A percentile compares a stretch with the other conserved stretches of the same genome.
phyloP scores from a whole-genome alignment of 2,113 vertebrate species.

The Hippocampus barbouri region DNA sequence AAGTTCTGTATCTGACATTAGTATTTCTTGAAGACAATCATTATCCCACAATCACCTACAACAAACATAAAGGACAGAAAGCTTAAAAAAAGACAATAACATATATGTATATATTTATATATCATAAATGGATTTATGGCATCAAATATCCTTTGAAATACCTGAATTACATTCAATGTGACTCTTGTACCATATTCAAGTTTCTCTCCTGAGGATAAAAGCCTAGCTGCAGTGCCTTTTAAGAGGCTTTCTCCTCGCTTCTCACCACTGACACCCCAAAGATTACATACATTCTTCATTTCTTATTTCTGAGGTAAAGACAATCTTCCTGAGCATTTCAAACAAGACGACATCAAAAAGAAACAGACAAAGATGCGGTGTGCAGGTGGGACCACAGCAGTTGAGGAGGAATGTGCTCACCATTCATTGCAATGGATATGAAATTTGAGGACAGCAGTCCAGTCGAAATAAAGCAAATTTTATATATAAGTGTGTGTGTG shows the following conservation, averaged over 20 bases:
- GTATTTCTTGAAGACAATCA: slow-evolving; percentile 74
- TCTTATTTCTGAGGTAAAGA: slow-evolving; percentile 89
- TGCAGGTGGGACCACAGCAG: slow-evolving; percentile 36
- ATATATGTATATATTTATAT: slow-evolving; percentile 68
- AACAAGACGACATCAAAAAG: slow-evolving; percentile 79
- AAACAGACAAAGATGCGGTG: slow-evolving; percentile 52
- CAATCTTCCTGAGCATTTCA: slow-evolving; percentile 97
- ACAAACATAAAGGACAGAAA: slow-evolving; percentile 67
- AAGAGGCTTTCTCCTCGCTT: slow-evolving; percentile 47
- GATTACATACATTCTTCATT: slow-evolving; percentile 84
- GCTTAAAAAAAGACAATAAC: slow-evolving; percentile 62
- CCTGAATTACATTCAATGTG: slow-evolving; percentile 95
- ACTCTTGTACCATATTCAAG: slow-evolving; percentile 89
- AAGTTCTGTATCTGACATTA: slow-evolving; percentile 64
- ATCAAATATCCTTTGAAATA: slow-evolving; percentile 81
- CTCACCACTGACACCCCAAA: slow-evolving; percentile 73
- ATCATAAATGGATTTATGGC: slow-evolving; percentile 79
- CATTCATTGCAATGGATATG: slow-evolving; percentile 9
- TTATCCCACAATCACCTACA: slow-evolving; percentile 78
- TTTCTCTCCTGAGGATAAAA: slow-evolving; percentile 77
- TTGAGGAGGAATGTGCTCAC: slow-evolving; percentile 62
- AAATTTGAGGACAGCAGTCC: slow-evolving; percentile 14
- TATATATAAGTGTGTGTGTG: slow-evolving; percentile 8
- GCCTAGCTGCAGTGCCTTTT: slow-evolving; percentile 62
- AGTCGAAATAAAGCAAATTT: slow-evolving; percentile 3